Evolutionary conservation across 2,113 vertebrate genomes (phyloP).

Genomic region (Melanostigma gelatinosum): DNA sequence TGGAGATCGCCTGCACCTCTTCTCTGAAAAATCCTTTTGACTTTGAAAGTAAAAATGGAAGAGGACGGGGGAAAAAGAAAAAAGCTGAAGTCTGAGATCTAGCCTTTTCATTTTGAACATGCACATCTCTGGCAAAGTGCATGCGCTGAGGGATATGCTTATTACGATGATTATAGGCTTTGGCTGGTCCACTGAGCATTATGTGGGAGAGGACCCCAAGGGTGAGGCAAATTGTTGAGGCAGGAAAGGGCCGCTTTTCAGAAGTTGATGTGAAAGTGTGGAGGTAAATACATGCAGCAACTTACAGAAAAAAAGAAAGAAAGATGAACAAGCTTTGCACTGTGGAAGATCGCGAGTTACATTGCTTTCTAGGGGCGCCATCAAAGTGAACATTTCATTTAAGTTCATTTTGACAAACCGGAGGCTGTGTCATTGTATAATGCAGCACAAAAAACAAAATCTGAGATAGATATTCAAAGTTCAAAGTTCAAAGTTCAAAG

Average conservation of each 20-base stretch:
- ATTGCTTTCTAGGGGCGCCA: no score
- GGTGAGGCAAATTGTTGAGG: slow-evolving; percentile 66
- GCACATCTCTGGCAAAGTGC: slow-evolving; percentile 37
- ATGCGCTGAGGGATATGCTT: slow-evolving; percentile 63
- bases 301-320: background rate
- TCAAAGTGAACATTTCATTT: background rate
- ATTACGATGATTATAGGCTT: slow-evolving; percentile 74
- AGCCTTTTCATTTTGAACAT: slow-evolving; percentile 47
- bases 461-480: background rate
- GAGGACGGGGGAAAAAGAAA: background rate
- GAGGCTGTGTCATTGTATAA: background rate
- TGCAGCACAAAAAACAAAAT: background rate
- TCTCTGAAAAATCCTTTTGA: background rate
- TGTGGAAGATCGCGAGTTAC: background rate
- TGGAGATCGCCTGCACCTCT: background rate
- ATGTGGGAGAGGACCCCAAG: slow-evolving; percentile 65
- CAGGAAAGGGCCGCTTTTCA: slow-evolving; percentile 36
- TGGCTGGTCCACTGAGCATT: slow-evolving; percentile 63
- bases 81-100: slow-evolving; percentile 2
- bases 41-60: slow-evolving; percentile 11
- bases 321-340: background rate
- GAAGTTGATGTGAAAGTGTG: slow-evolving; percentile 27
- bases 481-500: no score
- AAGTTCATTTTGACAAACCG: no score
- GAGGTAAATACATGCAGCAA: slow-evolving; percentile 12